Conservation (phyloP, 2,113 vertebrate species). For the Marmota monax region DNA sequence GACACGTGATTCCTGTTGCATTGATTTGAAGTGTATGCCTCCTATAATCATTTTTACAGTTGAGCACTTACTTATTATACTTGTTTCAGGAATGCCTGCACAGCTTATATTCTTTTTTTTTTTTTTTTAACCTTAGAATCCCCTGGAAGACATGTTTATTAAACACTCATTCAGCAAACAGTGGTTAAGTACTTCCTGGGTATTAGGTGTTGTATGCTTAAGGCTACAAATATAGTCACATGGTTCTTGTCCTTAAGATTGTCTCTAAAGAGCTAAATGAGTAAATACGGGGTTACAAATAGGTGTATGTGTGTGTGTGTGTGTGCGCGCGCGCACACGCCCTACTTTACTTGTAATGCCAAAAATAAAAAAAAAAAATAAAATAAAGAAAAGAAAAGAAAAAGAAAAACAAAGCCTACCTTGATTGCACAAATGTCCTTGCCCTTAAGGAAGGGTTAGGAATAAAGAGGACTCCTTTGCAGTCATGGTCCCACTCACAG, state of each 20-base stretch:
- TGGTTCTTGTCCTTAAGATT: neutral
- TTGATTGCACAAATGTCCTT: neutral
- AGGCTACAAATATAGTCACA: neutral
- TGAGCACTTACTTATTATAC: neutral
- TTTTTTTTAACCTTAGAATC: neutral
- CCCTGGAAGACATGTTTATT: slow-evolving; percentile 11
- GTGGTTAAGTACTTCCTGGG: neutral
- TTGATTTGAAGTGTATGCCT: neutral
- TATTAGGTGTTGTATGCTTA: neutral
- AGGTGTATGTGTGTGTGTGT: neutral
- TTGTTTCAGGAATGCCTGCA: neutral
- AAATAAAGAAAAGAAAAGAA: neutral
- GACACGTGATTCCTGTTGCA: neutral
- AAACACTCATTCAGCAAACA: neutral
- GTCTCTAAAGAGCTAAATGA: neutral
- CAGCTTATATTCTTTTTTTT: neutral
- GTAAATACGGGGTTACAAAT: neutral
- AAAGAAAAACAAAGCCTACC: neutral
- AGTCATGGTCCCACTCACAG: neutral
- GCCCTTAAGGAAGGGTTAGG: neutral
- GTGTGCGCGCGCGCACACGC: rapidly evolving
- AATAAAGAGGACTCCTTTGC: neutral
- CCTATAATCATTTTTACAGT: slow-evolving; percentile 1
- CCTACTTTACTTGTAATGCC: neutral
- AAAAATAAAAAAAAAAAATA: too few species aligned